Evolutionary conservation across 2,797 vertebrate species (phyloP), one percentile per base, ranked within the genome.

Genomic region (Thunnus albacares): DNA sequence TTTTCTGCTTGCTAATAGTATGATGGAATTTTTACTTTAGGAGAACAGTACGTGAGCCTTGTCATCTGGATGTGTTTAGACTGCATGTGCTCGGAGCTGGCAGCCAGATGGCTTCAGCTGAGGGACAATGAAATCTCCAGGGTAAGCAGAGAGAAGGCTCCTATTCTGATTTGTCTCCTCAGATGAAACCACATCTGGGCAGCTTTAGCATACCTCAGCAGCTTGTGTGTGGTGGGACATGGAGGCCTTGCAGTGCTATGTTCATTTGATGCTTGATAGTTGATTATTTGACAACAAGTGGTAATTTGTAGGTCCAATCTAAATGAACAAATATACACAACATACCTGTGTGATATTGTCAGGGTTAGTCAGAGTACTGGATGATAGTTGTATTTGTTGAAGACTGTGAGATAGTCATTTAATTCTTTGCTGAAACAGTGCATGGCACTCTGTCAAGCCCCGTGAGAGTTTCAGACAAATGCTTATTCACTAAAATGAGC

Each of bases 41-140:
- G 45, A 76, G 82, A 72, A 66, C 20, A 6, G 73, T 86, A 51
- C 71, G 55, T 65, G 67, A 85, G 79, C 47, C 63, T 53, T 79
- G 83, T 88, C 93, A 94, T 94, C 92, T 94, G 93, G 92, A 88
- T 91, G 79, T 56, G 70, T 89, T 94, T 91, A 92, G 84, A 71
- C 81, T 60, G 64, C 45, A 58, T 87, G 80, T 75, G 86, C 87
- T 80, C 43, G 65, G 76, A 90, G 77, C 91, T 93, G 87, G 84
- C 80, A 78, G 89, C 93, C 94, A 94, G 89, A 95, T 95, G 91
- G 83, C 83, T 85, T 76, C 47, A 71, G 63, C 80, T 56, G 78
- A 83, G 88, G 83, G 91, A 92, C 93, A 87, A 77, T 87, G 83
- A 86, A 88, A 82, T 93, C 89, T 90, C 89, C 76, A 43, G 81